Evolutionary conservation across 2,113 vertebrate genomes (phyloP).

Genomic region (Periophthalmus modestus): DNA sequence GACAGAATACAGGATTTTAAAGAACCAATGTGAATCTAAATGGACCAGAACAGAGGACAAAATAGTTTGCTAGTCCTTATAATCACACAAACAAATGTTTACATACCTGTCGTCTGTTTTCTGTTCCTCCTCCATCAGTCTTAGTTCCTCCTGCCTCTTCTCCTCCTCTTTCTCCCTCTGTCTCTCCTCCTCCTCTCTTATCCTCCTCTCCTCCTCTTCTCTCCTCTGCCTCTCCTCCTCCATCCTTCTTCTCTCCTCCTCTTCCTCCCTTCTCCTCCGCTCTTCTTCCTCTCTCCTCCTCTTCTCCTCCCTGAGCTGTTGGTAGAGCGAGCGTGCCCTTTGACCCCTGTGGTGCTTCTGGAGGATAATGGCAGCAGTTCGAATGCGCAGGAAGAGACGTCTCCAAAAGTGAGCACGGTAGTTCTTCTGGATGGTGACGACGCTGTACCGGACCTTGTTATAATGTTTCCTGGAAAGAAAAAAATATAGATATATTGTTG

Average conservation of each 20-base stretch:
- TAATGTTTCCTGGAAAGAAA: constrained; percentile 82
- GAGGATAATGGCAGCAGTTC: constrained; percentile 78
- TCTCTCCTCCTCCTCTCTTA: constrained; percentile 60
- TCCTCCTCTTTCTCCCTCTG: constrained; percentile 50
- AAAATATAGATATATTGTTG: neutral
- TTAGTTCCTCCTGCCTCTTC: constrained; percentile 27
- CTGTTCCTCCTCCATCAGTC: constrained; percentile 37
- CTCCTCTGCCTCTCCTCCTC: constrained; percentile 46
- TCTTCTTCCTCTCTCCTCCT: constrained; percentile 69
- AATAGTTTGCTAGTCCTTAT: no score
- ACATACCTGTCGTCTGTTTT: constrained; percentile 49
- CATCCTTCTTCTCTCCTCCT: constrained; percentile 46
- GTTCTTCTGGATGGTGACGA: constrained; percentile 88
- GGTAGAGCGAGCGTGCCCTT: constrained; percentile 77
- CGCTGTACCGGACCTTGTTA: constrained; percentile 79
- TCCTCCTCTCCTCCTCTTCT: constrained; percentile 40
- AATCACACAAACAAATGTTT: neutral
- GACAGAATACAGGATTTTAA: no score
- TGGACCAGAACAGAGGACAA: no score
- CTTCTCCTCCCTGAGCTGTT: constrained; percentile 80
- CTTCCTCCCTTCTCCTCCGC: constrained; percentile 59
- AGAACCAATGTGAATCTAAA: no score
- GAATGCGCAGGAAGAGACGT: constrained; percentile 77
- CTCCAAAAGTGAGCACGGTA: constrained; percentile 88
- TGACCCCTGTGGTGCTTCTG: constrained; percentile 87